A percentile compares a stretch with the other conserved stretches of the same genome.
Conservation (phyloP, 2,888 invertebrate genomes). For the Campaea margaritaria region DNA sequence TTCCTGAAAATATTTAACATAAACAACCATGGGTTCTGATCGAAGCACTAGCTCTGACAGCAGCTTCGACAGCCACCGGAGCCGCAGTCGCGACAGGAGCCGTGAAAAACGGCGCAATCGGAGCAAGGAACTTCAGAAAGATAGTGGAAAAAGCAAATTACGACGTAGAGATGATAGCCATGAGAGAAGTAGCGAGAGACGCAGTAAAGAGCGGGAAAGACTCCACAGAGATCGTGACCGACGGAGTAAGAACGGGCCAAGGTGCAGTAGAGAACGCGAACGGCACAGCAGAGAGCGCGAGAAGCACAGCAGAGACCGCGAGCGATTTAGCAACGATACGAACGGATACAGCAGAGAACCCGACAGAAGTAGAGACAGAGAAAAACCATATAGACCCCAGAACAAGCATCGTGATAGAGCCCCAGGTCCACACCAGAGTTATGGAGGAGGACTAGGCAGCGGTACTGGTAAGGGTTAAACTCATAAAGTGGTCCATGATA, state of each 20-base stretch:
- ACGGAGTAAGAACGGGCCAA: conserved; percentile 37
- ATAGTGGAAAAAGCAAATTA: conserved; percentile 17
- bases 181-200: conserved; percentile 23
- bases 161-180: conserved; percentile 13
- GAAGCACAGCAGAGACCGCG: conserved; percentile 25
- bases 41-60: conserved; percentile 52
- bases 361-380: conserved; percentile 35
- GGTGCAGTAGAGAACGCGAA: conserved; percentile 36
- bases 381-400: conserved; percentile 25
- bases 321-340: conserved; percentile 11
- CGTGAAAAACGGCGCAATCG: conserved; percentile 42
- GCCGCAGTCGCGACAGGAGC: conserved; percentile 50
- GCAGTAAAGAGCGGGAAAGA: conserved; percentile 46
- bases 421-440: conserved; percentile 52
- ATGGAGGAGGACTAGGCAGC: conserved; percentile 66
- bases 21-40: conserved; percentile 36
- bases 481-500: background rate
- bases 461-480: conserved; percentile 44
- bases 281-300: conserved; percentile 37
- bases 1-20: too few relatives aligned
- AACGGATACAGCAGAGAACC: conserved; percentile 3
- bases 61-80: conserved; percentile 48
- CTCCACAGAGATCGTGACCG: conserved; percentile 38
- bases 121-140: conserved; percentile 33
- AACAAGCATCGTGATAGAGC: conserved; percentile 51